Conservation (phyloP, 2,113 vertebrate species). For the Gallinago paraguaiae region DNA sequence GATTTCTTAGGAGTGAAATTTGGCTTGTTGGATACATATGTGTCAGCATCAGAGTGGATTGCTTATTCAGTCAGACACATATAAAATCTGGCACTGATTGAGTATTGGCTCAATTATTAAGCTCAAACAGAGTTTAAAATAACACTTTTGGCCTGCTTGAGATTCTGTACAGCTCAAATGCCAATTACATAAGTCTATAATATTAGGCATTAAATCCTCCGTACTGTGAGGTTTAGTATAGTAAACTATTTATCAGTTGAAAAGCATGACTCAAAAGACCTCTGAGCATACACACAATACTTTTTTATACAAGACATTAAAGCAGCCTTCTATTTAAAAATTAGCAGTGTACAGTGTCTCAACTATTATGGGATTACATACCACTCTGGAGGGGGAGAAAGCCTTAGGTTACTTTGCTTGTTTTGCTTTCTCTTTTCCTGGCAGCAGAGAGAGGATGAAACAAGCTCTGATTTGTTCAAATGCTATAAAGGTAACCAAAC, state of each 20-base stretch:
- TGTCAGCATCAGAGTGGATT: neutral
- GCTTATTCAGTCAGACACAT: neutral
- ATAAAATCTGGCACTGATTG: neutral
- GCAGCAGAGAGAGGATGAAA: neutral
- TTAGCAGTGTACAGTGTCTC: neutral
- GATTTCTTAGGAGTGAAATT: constrained; percentile 7
- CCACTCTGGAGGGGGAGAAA: neutral
- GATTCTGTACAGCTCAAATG: neutral
- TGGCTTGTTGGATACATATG: neutral
- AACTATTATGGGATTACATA: neutral
- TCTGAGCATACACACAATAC: neutral
- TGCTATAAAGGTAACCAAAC: neutral
- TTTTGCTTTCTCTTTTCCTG: neutral
- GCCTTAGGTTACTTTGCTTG: neutral
- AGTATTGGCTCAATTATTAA: neutral
- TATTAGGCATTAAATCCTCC: neutral
- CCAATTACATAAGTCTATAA: neutral
- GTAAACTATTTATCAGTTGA: neutral
- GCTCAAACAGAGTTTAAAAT: neutral
- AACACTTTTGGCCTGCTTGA: neutral
- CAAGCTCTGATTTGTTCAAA: neutral
- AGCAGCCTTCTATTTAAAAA: neutral
- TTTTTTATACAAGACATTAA: neutral
- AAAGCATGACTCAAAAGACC: neutral
- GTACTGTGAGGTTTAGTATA: neutral